Conservation (phyloP, 2,888 invertebrate genomes). For the Acrobasis suavella region DNA sequence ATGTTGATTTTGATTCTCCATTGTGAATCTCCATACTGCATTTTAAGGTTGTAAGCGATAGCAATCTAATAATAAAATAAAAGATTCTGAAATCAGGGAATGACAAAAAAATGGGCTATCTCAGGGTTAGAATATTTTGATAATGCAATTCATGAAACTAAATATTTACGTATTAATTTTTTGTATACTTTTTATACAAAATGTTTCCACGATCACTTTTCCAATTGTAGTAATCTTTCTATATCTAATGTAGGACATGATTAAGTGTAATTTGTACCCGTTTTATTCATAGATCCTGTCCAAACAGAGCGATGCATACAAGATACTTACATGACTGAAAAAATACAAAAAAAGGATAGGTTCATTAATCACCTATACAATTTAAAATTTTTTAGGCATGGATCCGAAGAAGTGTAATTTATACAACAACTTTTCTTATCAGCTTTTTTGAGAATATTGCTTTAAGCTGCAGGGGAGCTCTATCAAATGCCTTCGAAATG, state of each 20-base stretch:
- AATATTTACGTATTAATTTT: not conserved
- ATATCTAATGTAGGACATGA: constrained; percentile 48
- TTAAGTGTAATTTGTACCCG: constrained; percentile 65
- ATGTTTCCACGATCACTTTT: constrained; percentile 42
- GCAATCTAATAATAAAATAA: not conserved
- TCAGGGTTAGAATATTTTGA: not conserved
- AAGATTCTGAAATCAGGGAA: not conserved
- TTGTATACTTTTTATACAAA: constrained; percentile 26
- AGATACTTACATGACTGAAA: too few relatives aligned
- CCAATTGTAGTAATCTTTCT: constrained; percentile 45
- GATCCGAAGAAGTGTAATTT: too few relatives aligned
- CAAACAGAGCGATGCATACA: constrained; percentile 23
- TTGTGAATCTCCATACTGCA: too few relatives aligned
- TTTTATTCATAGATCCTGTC: constrained; percentile 43
- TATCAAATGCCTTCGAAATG: constrained; percentile 14
- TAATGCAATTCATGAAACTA: not conserved
- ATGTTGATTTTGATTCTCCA: not conserved
- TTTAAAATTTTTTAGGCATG: too few relatives aligned
- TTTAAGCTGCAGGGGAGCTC: too few relatives aligned
- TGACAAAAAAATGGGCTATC: not conserved
- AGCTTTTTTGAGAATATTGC: too few relatives aligned
- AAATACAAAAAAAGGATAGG: too few relatives aligned
- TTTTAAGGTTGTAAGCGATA: too few relatives aligned
- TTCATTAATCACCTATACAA: too few relatives aligned
- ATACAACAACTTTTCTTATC: too few relatives aligned